Evolutionary conservation across 1,140 invertebrate genomes (phyloP).

Genomic region (Drosophila pallidifrons): DNA sequence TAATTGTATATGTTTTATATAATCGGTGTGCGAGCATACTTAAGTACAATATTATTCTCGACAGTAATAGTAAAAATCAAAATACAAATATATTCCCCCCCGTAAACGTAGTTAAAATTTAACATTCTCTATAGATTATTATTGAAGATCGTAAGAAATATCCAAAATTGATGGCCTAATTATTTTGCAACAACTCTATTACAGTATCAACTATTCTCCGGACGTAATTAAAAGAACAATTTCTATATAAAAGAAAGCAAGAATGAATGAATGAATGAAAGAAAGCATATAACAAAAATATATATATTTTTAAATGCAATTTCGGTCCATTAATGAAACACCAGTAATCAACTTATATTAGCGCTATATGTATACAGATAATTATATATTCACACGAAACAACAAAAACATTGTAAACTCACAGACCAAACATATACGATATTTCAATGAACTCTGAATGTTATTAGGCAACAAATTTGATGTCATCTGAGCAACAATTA

Average conservation of each 20-base stretch:
- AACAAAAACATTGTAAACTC: conserved; percentile 62
- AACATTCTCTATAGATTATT: conserved; percentile 46
- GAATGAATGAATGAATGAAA: conserved; percentile 24
- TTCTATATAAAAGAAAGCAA: conserved; percentile 38
- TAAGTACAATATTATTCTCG: conserved; percentile 14
- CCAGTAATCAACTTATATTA: conserved; percentile 73
- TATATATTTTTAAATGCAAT: conserved; percentile 70
- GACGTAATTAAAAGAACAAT: conserved; percentile 70
- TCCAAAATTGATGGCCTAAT: conserved; percentile 74
- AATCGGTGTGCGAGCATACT: conserved; percentile 44
- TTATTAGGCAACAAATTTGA: conserved; percentile 64
- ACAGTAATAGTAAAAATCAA: conserved; percentile 13
- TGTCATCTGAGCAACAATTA: conserved; percentile 63
- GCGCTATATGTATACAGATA: conserved; percentile 49
- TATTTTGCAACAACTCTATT: conserved; percentile 82
- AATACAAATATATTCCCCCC: not conserved
- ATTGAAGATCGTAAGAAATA: conserved; percentile 57
- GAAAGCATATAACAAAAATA: conserved; percentile 34
- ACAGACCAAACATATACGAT: conserved; percentile 34
- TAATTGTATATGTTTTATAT: conserved; percentile 36
- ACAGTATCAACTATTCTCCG: conserved; percentile 83
- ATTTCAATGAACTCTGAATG: conserved; percentile 68
- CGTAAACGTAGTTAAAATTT: conserved; percentile 24
- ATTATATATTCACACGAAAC: conserved; percentile 42
- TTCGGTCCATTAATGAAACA: conserved; percentile 79